A percentile compares a stretch with the other conserved stretches of the same genome.
Evolutionary conservation across 2,113 vertebrate species (phyloP).

Genomic region (Indri indri): DNA sequence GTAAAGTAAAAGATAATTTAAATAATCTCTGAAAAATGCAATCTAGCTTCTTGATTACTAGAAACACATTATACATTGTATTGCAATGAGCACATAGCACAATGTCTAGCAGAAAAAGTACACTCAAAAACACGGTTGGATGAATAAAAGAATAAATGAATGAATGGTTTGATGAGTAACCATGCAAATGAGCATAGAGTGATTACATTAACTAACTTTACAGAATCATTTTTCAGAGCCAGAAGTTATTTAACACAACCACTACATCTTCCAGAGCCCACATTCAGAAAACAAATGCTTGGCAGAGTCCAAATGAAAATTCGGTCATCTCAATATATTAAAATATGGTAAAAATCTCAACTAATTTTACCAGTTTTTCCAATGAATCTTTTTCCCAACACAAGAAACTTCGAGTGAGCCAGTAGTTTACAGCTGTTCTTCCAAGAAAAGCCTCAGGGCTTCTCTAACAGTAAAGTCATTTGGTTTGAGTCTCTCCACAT

Average conservation of each 20-base stretch:
- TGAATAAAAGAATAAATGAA: neutral
- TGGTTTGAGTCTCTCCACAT: neutral
- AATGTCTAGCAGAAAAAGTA: neutral
- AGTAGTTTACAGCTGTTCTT: neutral
- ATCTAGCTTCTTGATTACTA: neutral
- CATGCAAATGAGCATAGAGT: neutral
- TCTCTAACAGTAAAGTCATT: neutral
- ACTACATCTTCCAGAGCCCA: neutral
- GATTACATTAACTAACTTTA: neutral
- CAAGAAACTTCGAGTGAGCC: neutral
- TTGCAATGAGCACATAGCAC: neutral
- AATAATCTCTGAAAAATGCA: conserved; percentile 13
- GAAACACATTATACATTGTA: neutral
- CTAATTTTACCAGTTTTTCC: conserved; percentile 19
- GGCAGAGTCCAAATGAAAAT: conserved; percentile 13
- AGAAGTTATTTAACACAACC: conserved; percentile 36
- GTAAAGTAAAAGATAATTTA: neutral
- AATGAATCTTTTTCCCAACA: neutral
- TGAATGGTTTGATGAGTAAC: neutral
- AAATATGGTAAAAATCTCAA: neutral
- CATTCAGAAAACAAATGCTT: conserved; percentile 26
- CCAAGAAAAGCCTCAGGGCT: neutral
- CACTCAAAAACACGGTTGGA: neutral
- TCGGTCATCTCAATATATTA: neutral
- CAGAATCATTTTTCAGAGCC: neutral